Evolutionary conservation across 2,797 vertebrate species (phyloP).

Genomic region (Miichthys miiuy): DNA sequence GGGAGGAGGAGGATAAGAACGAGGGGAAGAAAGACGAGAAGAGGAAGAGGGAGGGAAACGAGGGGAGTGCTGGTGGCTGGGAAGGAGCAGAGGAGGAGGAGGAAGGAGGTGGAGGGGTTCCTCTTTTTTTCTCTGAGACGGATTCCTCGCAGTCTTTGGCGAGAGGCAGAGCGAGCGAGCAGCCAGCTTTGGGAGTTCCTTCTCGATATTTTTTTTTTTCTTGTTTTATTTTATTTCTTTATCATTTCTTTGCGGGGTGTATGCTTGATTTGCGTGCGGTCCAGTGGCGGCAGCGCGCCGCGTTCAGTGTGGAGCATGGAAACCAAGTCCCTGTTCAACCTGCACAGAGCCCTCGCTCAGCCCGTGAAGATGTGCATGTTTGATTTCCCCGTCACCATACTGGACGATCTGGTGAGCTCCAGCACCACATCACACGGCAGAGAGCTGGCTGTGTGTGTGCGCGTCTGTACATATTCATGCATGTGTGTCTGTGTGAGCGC

Average conservation of each 20-base stretch:
- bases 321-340: conserved; percentile 87
- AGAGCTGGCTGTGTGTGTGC: conserved; percentile 12
- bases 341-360: conserved; percentile 91
- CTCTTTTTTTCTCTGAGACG: conserved; percentile 41
- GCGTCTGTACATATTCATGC: not conserved
- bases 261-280: conserved; percentile 13
- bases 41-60: conserved; percentile 19
- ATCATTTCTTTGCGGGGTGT: not conserved
- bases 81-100: conserved; percentile 12
- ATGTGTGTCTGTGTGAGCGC: conserved; percentile 14
- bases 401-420: conserved; percentile 89
- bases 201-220: not conserved
- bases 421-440: not conserved
- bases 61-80: conserved; percentile 29
- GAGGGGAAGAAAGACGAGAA: conserved; percentile 31
- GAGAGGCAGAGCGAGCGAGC: conserved; percentile 32
- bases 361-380: conserved; percentile 91
- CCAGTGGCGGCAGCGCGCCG: conserved; percentile 5
- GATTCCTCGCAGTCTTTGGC: conserved; percentile 49
- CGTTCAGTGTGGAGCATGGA: conserved; percentile 83
- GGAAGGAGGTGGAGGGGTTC: conserved; percentile 41
- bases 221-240: not conserved
- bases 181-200: conserved; percentile 47
- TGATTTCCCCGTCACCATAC: conserved; percentile 89
- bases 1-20: conserved; percentile 6